A percentile compares a stretch with the other conserved stretches of the same genome.
These are phyloP conservation scores for Microctonus brassicae DNA, from an alignment of 2,888 invertebrate species.

Conservation along the genomic window DNA sequence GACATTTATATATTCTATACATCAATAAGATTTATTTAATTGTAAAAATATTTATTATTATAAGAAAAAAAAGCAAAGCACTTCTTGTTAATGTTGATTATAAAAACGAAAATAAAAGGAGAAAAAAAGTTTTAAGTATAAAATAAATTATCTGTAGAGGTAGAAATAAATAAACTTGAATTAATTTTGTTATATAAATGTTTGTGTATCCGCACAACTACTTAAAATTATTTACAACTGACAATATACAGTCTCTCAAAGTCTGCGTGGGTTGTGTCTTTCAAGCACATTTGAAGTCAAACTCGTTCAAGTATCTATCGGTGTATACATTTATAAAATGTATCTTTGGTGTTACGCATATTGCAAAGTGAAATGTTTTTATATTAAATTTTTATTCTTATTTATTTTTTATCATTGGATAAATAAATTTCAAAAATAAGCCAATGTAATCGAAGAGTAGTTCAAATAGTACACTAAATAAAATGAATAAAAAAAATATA, in stretches of 20 bases:
- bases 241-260: neutral
- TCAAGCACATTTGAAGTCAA: neutral
- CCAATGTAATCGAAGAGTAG: too few species aligned
- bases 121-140: neutral
- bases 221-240: constrained; percentile 1
- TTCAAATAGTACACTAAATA: too few species aligned
- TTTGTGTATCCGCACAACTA: neutral
- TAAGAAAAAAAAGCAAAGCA: neutral
- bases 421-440: neutral
- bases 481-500: too few species aligned
- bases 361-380: neutral
- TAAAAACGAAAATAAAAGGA: neutral
- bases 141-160: neutral
- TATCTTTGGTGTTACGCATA: neutral
- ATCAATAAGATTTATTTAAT: neutral
- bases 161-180: neutral
- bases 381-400: too few species aligned
- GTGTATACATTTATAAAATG: too few species aligned
- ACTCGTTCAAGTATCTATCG: neutral
- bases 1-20: neutral
- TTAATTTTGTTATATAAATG: neutral
- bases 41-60: neutral
- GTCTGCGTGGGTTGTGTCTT: neutral
- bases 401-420: too few species aligned
- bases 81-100: neutral